Base-by-base conservation (phyloP, 1,140 invertebrate genomes). In the Dolichoris vasculosae region DNA sequence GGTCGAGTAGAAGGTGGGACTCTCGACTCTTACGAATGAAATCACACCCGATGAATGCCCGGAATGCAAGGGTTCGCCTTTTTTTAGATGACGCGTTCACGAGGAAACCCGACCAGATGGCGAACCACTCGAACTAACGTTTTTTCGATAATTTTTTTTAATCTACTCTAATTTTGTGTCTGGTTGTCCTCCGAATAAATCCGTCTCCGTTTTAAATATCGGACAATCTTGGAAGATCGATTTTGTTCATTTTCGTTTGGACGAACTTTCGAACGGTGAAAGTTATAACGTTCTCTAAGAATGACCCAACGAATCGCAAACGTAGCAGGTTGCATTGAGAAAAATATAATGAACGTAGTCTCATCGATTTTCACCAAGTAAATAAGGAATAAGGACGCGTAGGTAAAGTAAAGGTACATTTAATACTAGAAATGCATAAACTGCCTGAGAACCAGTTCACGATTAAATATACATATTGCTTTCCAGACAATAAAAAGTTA, bases 381-480 rank as follows among this genome's bases (percentile, higher is more conserved):
- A 71, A 71, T 71, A 71, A 11, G 69, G 30, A 43, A 43, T 69
- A 69, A 73, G 4, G 69, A 73, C 26, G 38, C n/a, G 69, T 32
- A 40, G 4, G 2, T 40, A 40, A 40, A 20, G 43, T 40, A 13
- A 6, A 43, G 26, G 69, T 43, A 40, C 20, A 43, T 73, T 38
- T n/a, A 43, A 43, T 43, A n/a, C 26, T n/a, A 32, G 69, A 43
- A 73, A 73, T 38, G 67, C n/a, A 43, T 43, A 73, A 73, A 43
- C 20, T 73, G 38, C 8, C 69, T n/a, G 38, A 43, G 69, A 73
- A 73, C 67, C 35, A 69, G 69, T 43, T 73, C 69, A 23, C 69
- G 4, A 13, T 43, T 73, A 73, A 73, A 43, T 43, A 43, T 73
- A 73, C 38, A 43, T 30, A 73, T 43, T 73, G n/a, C 23, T 43